Conservation (phyloP, 2,113 vertebrate species). For the Pseudolaguvia tuberculata region DNA sequence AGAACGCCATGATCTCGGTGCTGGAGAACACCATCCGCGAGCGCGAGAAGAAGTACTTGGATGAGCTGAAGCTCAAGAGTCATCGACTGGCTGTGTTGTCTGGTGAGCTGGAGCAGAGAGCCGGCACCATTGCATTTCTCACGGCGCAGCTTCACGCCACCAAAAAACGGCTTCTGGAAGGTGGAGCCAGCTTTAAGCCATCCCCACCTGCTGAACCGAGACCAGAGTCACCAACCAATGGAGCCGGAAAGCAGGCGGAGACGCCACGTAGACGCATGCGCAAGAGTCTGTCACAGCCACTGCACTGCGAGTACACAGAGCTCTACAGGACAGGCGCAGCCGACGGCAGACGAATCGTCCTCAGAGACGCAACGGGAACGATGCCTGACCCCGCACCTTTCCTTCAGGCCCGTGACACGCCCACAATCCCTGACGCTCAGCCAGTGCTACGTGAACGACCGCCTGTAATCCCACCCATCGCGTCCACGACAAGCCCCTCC, state of each 20-base stretch:
- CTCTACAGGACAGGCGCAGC: slow-evolving; percentile 79
- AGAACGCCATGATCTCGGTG: slow-evolving; percentile 85
- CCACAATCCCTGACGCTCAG: slow-evolving; percentile 72
- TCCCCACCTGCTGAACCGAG: slow-evolving; percentile 70
- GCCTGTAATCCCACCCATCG: slow-evolving; percentile 85
- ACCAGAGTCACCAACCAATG: slow-evolving; percentile 64
- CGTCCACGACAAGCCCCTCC: slow-evolving; percentile 68
- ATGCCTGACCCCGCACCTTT: slow-evolving; percentile 98
- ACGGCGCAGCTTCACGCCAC: slow-evolving; percentile 92
- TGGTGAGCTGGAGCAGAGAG: slow-evolving; percentile 91
- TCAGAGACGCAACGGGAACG: slow-evolving; percentile 83
- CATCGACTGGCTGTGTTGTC: slow-evolving; percentile 88
- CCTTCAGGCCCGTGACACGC: slow-evolving; percentile 76
- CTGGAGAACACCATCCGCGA: slow-evolving; percentile 92
- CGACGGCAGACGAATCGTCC: slow-evolving; percentile 78
- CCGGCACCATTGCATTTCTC: slow-evolving; percentile 90
- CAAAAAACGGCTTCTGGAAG: slow-evolving; percentile 81
- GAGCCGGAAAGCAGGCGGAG: slow-evolving; percentile 76
- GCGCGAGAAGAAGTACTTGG: slow-evolving; percentile 90
- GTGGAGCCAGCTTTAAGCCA: slow-evolving; percentile 78
- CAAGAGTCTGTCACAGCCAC: slow-evolving; percentile 91
- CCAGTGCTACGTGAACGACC: slow-evolving; percentile 79
- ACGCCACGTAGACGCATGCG: slow-evolving; percentile 86
- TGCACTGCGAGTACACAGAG: slow-evolving; percentile 91
- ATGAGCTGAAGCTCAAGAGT: slow-evolving; percentile 95